A percentile compares a stretch with the other conserved stretches of the same genome.
These are phyloP conservation scores for Furcifer pardalis DNA, from an alignment of 2,797 vertebrate genomes.

Conservation along the genomic window DNA sequence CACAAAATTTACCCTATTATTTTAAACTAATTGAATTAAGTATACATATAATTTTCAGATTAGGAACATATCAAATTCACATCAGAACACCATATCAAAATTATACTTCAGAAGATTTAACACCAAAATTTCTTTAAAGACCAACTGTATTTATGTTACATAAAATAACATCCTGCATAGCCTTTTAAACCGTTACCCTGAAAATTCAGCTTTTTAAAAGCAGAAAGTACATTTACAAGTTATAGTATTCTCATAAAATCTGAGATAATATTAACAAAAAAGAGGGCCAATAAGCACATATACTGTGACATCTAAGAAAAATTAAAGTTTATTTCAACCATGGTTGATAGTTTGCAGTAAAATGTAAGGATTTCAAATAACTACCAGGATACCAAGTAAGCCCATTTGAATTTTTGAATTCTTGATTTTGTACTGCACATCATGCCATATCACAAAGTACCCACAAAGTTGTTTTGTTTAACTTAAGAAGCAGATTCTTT, in stretches of 20 bases:
- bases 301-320: neutral
- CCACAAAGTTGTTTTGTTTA: neutral
- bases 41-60: conserved; percentile 25
- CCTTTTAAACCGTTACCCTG: conserved; percentile 45
- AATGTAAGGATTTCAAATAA: neutral
- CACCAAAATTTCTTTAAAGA: conserved; percentile 11
- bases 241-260: neutral
- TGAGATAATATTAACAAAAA: neutral
- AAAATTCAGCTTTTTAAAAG: conserved; percentile 37
- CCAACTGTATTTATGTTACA: neutral
- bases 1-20: conserved; percentile 23
- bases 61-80: conserved; percentile 18
- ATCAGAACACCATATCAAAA: conserved; percentile 65
- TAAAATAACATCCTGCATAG: conserved; percentile 56
- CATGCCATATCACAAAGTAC: neutral
- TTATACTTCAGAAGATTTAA: conserved; percentile 36
- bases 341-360: neutral
- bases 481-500: neutral
- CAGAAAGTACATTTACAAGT: conserved; percentile 7
- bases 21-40: conserved; percentile 44
- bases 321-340: neutral
- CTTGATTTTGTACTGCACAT: neutral
- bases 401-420: neutral
- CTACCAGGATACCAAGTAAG: neutral
- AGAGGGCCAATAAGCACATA: neutral